Evolutionary conservation across 2,888 invertebrate genomes (phyloP), one percentile per base, ranked within the genome.

Genomic region (Carpatolechia fugitivella): DNA sequence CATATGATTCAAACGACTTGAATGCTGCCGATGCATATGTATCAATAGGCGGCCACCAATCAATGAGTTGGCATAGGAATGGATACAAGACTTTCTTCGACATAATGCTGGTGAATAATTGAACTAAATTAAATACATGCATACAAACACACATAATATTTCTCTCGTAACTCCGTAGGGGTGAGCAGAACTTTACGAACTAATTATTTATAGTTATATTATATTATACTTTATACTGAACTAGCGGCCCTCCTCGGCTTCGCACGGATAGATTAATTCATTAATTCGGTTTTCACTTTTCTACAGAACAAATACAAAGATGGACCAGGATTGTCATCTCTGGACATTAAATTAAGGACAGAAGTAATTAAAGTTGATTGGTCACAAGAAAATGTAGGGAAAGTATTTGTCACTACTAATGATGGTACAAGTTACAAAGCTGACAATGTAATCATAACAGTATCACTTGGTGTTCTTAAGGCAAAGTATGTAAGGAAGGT

Each of bases 401-500:
- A 64, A 20, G 81, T 86, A 6, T 61, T 59, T 35, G 80, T 91
- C 3, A 58, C 63, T 1, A 91, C 91, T 58, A 63, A 68, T n/a
- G 91, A 92, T 68, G 91, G 91, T 0, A 69, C 81, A 3, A 60
- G 65, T 1, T 92, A 84, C 63, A 65, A 64, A 31, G 92, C 93
- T 7, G 91, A 93, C 65, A 92, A 93, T 64, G 92, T 93, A 3
- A 90, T 95, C 41, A 76, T 93, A 5, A 94, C 94, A 0, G 80
- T 91, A 2, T 92, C 94, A 1, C 72, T 94, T 1, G 94, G 94
- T 0, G 92, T 92, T 6, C 77, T 94, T 47, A 94, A 94, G 70
- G 82, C 84, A 18, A 72, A 66, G 73, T 74, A 46, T n/a, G 11
- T 46, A 3, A 10, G 20, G 1, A 14, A 14, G 2, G 5, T 40